phyloP scores from a whole-genome alignment of 2,797 vertebrate species.

The Rhabdophis nuchalis region DNA sequence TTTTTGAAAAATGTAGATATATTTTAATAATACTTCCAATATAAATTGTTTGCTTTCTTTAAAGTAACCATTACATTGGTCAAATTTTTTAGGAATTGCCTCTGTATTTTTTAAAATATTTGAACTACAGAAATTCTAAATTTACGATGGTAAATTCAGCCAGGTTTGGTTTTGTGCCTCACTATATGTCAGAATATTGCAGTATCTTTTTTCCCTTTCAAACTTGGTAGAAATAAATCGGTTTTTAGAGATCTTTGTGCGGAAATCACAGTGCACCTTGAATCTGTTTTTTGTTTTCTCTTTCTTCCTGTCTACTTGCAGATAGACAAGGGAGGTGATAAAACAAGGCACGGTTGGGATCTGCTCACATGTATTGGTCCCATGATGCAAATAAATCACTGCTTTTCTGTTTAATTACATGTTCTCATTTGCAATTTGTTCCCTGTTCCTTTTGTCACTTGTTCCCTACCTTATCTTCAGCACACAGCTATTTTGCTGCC shows the following conservation, averaged over 20 bases:
- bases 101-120: neutral
- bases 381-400: neutral
- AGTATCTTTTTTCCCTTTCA: neutral
- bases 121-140: neutral
- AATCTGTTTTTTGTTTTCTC: too few relatives aligned
- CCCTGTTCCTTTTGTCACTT: neutral
- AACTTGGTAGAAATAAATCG: neutral
- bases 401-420: neutral
- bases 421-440: neutral
- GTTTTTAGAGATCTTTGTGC: neutral
- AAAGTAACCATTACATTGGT: neutral
- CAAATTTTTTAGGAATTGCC: neutral
- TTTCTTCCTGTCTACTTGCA: neutral
- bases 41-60: neutral
- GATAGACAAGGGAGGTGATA: neutral
- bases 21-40: neutral
- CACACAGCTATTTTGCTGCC: neutral
- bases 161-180: neutral
- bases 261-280: neutral
- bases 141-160: neutral
- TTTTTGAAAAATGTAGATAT: neutral
- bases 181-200: neutral
- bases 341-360: neutral
- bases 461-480: neutral
- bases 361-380: neutral